Percentiles rank a stretch among this genome's conserved stretches.
Conservation (phyloP, 2,113 vertebrate genomes). For the Charadrius vociferus region DNA sequence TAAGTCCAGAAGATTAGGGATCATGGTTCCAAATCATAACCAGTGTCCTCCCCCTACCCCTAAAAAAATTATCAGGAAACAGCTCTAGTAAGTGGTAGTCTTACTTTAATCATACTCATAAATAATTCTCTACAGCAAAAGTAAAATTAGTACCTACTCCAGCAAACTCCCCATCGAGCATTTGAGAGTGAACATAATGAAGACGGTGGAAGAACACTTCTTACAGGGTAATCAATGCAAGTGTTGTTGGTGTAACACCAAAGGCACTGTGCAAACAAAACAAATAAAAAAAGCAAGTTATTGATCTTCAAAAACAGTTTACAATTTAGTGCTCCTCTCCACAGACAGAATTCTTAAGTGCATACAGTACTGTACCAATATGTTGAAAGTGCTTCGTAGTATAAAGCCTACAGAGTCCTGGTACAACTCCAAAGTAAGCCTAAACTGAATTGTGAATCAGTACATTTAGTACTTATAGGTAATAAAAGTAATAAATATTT, state of each 20-base stretch:
- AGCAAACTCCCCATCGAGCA: slow-evolving; percentile 89
- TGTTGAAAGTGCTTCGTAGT: neutral
- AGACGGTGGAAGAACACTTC: slow-evolving; percentile 78
- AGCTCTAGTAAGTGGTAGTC: neutral
- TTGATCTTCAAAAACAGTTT: neutral
- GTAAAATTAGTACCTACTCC: slow-evolving; percentile 78
- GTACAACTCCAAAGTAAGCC: neutral
- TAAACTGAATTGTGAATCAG: neutral
- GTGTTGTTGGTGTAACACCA: slow-evolving; percentile 83
- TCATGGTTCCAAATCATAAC: neutral
- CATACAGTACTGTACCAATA: neutral
- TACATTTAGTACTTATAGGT: neutral
- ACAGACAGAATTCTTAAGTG: neutral
- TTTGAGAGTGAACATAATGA: slow-evolving; percentile 79
- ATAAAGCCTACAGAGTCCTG: neutral
- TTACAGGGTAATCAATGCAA: slow-evolving; percentile 86
- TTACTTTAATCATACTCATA: neutral
- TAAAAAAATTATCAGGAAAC: neutral
- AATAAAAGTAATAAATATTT: neutral
- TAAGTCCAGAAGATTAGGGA: neutral
- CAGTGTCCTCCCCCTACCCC: accelerated
- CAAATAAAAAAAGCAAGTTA: neutral
- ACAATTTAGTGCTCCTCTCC: neutral
- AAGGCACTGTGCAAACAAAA: slow-evolving; percentile 78
- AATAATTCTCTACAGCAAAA: neutral